phyloP scores from a whole-genome alignment of 2,888 invertebrate species.

The Drosophila neutralis region DNA sequence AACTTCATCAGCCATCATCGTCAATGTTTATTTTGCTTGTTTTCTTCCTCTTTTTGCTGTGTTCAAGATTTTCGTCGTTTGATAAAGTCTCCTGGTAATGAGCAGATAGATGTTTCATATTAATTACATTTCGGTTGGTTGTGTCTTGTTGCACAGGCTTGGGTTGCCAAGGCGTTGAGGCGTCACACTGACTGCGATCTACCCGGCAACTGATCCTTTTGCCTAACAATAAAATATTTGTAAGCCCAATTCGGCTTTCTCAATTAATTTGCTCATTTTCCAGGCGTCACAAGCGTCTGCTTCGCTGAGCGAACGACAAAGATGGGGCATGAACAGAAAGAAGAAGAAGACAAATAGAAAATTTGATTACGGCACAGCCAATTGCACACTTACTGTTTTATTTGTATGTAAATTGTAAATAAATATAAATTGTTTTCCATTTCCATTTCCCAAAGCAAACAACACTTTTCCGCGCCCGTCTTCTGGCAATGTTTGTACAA shows the following conservation, averaged over 20 bases:
- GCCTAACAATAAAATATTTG: background rate
- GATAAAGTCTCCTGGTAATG: constrained; percentile 66
- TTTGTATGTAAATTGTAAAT: constrained; percentile 71
- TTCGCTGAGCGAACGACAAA: constrained; percentile 9
- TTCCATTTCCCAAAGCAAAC: constrained; percentile 67
- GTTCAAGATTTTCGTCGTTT: constrained; percentile 48
- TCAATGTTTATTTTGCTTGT: constrained; percentile 29
- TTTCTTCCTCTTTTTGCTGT: constrained; percentile 24
- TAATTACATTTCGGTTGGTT: constrained; percentile 61
- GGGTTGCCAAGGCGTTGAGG: constrained; percentile 45
- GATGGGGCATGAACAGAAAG: constrained; percentile 20
- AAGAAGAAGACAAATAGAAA: constrained; percentile 18
- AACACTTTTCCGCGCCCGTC: constrained; percentile 35
- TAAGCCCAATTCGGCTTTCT: background rate
- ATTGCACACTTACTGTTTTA: constrained; percentile 73
- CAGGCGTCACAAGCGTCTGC: background rate
- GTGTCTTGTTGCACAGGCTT: background rate
- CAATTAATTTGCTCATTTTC: constrained; percentile 2
- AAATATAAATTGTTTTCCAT: constrained; percentile 69
- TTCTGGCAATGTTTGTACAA: constrained; percentile 33
- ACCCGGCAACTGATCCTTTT: background rate
- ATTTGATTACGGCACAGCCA: constrained; percentile 68
- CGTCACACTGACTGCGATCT: background rate
- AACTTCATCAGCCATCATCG: constrained; percentile 18
- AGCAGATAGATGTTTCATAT: constrained; percentile 67